phyloP scores from a whole-genome alignment of 1,140 invertebrate species.

The Eriosoma lanigerum region DNA sequence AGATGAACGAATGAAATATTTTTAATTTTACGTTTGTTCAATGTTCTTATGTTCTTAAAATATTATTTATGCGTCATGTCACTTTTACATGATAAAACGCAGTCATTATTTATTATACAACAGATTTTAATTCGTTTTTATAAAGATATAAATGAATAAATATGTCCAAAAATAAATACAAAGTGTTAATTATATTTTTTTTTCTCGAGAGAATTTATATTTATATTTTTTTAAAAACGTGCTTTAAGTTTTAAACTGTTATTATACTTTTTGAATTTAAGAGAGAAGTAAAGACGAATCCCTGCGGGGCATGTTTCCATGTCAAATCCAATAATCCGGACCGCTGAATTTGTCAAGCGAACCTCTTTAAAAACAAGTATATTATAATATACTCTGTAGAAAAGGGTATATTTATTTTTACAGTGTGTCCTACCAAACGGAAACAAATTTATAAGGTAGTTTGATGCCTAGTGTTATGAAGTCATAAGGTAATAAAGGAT shows the following conservation, averaged over 20 bases:
- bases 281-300: slow-evolving; percentile 30
- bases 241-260: slow-evolving; percentile 40
- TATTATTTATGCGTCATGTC: background rate
- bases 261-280: slow-evolving; percentile 2
- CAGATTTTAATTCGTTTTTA: background rate
- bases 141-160: background rate
- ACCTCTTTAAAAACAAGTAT: slow-evolving; percentile 12
- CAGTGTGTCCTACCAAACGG: slow-evolving; percentile 10
- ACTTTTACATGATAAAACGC: background rate
- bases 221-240: slow-evolving; percentile 10
- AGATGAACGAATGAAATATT: no score
- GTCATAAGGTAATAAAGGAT: slow-evolving; percentile 49
- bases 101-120: background rate
- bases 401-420: background rate
- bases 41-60: background rate
- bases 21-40: no score
- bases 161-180: background rate
- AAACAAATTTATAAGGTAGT: slow-evolving; percentile 9
- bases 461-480: background rate
- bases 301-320: slow-evolving; percentile 32
- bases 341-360: slow-evolving; percentile 5
- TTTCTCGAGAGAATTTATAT: background rate
- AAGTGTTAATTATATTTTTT: background rate
- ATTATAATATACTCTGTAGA: background rate
- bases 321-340: slow-evolving; percentile 46